Conservation (phyloP, 23 tunicate species). For the Aplidium turbinatum region DNA sequence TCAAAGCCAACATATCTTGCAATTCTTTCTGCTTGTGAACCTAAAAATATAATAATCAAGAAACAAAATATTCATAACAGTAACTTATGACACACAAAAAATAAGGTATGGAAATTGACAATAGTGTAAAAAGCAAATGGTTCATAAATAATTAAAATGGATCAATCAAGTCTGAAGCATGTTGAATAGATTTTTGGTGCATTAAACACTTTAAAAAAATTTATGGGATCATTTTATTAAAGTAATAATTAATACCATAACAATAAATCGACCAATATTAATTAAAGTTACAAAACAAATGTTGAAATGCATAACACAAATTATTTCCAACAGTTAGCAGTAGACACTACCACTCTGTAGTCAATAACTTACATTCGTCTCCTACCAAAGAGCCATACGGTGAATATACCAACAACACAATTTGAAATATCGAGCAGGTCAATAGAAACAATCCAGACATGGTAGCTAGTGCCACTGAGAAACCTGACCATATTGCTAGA, state of each 20-base stretch:
- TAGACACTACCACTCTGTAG: not conserved
- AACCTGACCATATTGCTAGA: constrained; percentile 61
- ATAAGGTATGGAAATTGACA: not conserved
- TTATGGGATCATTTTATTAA: no score
- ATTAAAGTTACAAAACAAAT: no score
- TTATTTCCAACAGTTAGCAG: not conserved
- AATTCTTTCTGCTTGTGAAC: constrained; percentile 58
- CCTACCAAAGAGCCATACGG: constrained; percentile 86
- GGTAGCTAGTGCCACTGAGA: constrained; percentile 14
- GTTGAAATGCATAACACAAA: no score
- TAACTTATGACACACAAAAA: constrained; percentile 6
- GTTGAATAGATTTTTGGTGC: no score
- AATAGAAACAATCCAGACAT: constrained; percentile 63
- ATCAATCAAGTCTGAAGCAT: no score
- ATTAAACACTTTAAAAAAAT: no score
- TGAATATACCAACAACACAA: constrained; percentile 49
- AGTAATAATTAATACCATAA: no score
- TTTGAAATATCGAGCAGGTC: constrained; percentile 72
- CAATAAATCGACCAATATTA: no score
- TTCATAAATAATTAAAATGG: no score
- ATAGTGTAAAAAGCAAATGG: no score
- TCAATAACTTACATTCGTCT: constrained; percentile 59
- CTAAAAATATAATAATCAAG: constrained; percentile 15
- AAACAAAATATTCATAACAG: not conserved
- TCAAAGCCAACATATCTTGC: constrained; percentile 68